A percentile compares a stretch with the other conserved stretches of the same genome.
Evolutionary conservation across 2,797 vertebrate genomes (phyloP).

Genomic region (Rhinophrynus dorsalis): DNA sequence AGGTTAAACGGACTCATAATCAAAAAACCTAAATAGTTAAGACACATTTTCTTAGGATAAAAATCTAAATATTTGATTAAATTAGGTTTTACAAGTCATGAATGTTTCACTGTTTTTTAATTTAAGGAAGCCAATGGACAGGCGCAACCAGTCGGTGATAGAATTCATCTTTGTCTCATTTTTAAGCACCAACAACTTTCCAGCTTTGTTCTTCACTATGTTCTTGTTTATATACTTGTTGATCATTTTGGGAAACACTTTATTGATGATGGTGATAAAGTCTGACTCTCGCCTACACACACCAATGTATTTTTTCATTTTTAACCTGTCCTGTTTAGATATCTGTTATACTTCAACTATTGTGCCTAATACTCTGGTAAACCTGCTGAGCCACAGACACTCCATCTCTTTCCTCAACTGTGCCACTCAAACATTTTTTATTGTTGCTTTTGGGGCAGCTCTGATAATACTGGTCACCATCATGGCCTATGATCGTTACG

Average conservation of each 20-base stretch:
- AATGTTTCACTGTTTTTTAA: too few species aligned
- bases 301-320: conserved; percentile 57
- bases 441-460: conserved; percentile 3
- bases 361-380: conserved; percentile 47
- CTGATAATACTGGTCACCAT: conserved; percentile 43
- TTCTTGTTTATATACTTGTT: conserved; percentile 7
- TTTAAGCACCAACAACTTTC: neutral
- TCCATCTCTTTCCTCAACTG: conserved; percentile 44
- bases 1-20: too few species aligned
- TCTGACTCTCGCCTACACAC: conserved; percentile 17
- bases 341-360: conserved; percentile 44
- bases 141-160: neutral
- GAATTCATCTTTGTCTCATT: conserved; percentile 25
- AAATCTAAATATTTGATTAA: too few species aligned
- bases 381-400: conserved; percentile 40
- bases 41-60: too few species aligned
- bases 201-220: neutral
- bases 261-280: conserved; percentile 14
- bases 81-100: too few species aligned
- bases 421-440: conserved; percentile 9
- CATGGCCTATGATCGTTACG: conserved; percentile 48
- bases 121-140: too few species aligned
- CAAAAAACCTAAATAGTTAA: too few species aligned
- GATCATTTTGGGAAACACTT: conserved; percentile 4
- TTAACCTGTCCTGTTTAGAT: conserved; percentile 52